Percentiles rank a stretch among this genome's conserved stretches.
These are phyloP conservation scores for Luperina nickerlii DNA, from an alignment of 2,888 invertebrate species.

Conservation along the genomic window DNA sequence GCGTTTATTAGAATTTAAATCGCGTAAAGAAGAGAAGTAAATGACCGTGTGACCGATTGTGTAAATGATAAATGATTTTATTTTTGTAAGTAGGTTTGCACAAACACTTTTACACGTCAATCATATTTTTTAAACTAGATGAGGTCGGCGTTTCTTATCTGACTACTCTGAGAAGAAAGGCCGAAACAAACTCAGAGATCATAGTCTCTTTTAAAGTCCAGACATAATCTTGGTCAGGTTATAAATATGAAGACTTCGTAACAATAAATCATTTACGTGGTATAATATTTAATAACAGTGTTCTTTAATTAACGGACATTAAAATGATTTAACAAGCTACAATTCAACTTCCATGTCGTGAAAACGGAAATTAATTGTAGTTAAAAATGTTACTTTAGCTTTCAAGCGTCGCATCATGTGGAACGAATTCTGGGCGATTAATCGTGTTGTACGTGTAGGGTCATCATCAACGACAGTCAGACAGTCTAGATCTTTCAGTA, in stretches of 20 bases:
- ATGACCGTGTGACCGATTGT: not conserved
- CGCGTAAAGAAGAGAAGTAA: slow-evolving; percentile 25
- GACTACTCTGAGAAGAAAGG: too few species aligned
- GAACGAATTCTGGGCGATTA: slow-evolving; percentile 58
- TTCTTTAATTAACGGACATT: slow-evolving; percentile 25
- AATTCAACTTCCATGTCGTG: slow-evolving; percentile 37
- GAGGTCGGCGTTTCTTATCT: too few species aligned
- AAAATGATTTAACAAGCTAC: slow-evolving; percentile 42
- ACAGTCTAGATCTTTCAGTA: not conserved
- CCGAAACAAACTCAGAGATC: too few species aligned
- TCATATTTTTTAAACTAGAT: too few species aligned
- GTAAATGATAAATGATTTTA: too few species aligned
- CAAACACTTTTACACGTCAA: too few species aligned
- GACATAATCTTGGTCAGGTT: too few species aligned
- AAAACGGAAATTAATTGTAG: slow-evolving; percentile 61
- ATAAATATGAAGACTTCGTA: slow-evolving; percentile 1
- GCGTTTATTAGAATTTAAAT: slow-evolving; percentile 48
- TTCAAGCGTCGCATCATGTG: slow-evolving; percentile 59
- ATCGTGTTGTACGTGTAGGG: slow-evolving; percentile 47
- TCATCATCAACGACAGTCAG: slow-evolving; percentile 16
- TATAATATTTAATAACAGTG: slow-evolving; percentile 35
- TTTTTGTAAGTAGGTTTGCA: too few species aligned
- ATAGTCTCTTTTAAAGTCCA: too few species aligned
- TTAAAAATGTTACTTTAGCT: slow-evolving; percentile 62
- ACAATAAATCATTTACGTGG: slow-evolving; percentile 19